Base-by-base conservation (phyloP, 2,888 invertebrate genomes). In the Acanthosepion lycidas region DNA sequence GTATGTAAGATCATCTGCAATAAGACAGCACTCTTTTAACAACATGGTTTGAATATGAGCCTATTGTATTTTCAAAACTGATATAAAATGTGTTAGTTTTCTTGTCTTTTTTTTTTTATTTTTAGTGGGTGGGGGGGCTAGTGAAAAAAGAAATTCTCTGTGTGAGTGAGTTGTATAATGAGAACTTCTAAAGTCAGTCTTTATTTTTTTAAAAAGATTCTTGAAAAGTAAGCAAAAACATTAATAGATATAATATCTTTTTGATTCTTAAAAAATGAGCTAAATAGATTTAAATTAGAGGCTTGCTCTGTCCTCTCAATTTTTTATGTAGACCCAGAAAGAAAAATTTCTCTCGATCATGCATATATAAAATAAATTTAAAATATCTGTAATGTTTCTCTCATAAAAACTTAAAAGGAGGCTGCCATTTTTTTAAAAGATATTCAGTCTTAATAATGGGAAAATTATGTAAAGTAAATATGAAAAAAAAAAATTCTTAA, bases 261-360 rank as follows among this genome's bases (percentile, higher is more conserved):
- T 78, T 78, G n/a, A 78, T 78, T 78, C 78, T 78, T 78, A n/a
- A 78, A 78, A 78, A 78, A 78, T 78, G 18, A 78, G 78, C 78
- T 78, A 78, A 78, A 78, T 78, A 78, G 78, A 78, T 15, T 78
- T 78, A 78, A 78, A 78, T 78, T 78, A 33, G 78, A 78, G 78
- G 78, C 78, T 78, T n/a, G n/a, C 78, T n/a, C n/a, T 15, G 78
- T 78, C n/a, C n/a, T 78, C n/a, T 33, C n/a, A n/a, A n/a, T 33
- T 78, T 78, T 33, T 78, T 15, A 9, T 78, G 78, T 4, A n/a
- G 78, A 33, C 15, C 78, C 78, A 78, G 78, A n/a, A 78, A 33
- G n/a, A 78, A 78, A 33, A 12, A n/a, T n/a, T 78, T 33, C 78
- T n/a, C n/a, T 78, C n/a, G 15, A 78, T 33, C n/a, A n/a, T 78